Percentiles rank a stretch among this genome's conserved stretches.
Evolutionary conservation across 2,113 vertebrate species (phyloP).

Genomic region (Bubalus kerabau): DNA sequence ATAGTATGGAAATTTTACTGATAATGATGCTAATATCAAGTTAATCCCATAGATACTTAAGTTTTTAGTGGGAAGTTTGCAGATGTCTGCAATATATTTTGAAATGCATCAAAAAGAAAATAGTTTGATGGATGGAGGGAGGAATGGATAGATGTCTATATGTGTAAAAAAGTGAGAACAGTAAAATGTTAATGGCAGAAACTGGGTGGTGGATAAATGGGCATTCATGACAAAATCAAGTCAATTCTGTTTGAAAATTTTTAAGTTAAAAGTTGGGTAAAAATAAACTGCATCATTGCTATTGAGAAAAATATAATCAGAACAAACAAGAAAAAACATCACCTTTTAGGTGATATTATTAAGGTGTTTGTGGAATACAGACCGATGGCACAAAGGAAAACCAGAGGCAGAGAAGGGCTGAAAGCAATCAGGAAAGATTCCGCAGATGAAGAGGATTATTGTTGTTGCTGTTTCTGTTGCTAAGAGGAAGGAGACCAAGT

Average conservation of each 20-base stretch:
- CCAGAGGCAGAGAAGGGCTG: background rate
- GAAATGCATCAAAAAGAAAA: background rate
- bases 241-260: background rate
- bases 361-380: background rate
- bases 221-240: background rate
- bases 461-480: background rate
- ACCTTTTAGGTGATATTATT: background rate
- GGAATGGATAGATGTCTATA: background rate
- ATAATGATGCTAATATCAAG: background rate
- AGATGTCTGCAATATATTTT: background rate
- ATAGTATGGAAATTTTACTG: background rate
- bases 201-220: background rate
- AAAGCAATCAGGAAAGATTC: background rate
- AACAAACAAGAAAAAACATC: background rate
- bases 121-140: background rate
- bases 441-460: rapidly evolving
- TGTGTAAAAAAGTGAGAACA: background rate
- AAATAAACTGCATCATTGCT: background rate
- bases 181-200: background rate
- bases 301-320: background rate
- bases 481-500: background rate
- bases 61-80: background rate
- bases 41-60: background rate
- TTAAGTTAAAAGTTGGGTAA: background rate
- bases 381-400: background rate